These are phyloP conservation scores for Scaptomyza montana DNA, from an alignment of 1,140 invertebrate genomes.

Conservation along the genomic window DNA sequence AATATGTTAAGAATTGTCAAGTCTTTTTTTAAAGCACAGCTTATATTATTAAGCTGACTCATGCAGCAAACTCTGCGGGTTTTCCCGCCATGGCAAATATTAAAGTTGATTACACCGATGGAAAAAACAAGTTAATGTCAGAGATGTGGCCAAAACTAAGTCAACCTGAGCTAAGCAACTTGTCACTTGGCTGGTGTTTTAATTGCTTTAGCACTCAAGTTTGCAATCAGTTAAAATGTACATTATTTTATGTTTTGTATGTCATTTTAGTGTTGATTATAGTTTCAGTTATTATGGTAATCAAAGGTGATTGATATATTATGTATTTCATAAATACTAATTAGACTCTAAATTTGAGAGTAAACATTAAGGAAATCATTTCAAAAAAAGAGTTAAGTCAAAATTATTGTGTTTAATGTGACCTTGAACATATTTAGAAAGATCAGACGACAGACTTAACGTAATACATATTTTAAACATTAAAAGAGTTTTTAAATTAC, in stretches of 20 bases:
- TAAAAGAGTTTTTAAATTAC: too few species aligned
- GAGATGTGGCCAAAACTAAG: constrained; percentile 7
- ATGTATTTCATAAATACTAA: neutral
- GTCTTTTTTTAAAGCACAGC: neutral
- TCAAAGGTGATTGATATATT: neutral
- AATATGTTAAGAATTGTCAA: neutral
- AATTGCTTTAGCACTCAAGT: constrained; percentile 1
- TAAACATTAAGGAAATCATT: neutral
- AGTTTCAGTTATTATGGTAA: constrained; percentile 21
- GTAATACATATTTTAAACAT: too few species aligned
- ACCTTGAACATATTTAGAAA: constrained; percentile 3
- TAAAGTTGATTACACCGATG: neutral
- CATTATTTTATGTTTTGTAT: constrained; percentile 15
- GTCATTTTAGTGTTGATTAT: constrained; percentile 24
- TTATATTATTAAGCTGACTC: neutral
- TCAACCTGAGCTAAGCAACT: neutral
- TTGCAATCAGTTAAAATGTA: constrained; percentile 15
- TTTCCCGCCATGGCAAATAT: constrained; percentile 27
- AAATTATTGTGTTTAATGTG: neutral
- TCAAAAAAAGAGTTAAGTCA: too few species aligned
- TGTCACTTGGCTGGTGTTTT: constrained; percentile 1
- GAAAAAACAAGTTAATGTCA: neutral
- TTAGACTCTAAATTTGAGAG: neutral
- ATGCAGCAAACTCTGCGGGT: constrained; percentile 13
- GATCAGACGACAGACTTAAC: too few species aligned